Evolutionary conservation across 1,140 invertebrate genomes (phyloP).

Genomic region (Onthophagus taurus): DNA sequence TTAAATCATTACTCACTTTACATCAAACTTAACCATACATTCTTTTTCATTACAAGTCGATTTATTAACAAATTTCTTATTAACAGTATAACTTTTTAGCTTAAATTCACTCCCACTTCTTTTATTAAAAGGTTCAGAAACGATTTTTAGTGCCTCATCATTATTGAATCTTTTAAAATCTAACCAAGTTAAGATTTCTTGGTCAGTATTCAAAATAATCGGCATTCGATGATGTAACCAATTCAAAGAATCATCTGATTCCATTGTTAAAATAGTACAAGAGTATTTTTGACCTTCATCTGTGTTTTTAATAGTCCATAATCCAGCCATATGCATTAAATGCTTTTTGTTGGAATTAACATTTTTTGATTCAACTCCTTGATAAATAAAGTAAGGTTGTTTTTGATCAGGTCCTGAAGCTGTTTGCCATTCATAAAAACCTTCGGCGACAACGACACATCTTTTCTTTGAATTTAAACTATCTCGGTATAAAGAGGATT

Average conservation of each 20-base stretch:
- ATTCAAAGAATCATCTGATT: constrained; percentile 55
- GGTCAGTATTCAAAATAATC: constrained; percentile 57
- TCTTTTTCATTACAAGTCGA: constrained; percentile 5
- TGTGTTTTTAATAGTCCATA: constrained; percentile 3
- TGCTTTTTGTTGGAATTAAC: neutral
- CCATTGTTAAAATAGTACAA: constrained; percentile 70
- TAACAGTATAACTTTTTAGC: constrained; percentile 12
- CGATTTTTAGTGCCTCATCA: neutral
- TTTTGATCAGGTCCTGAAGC: constrained; percentile 48
- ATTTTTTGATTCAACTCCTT: constrained; percentile 35
- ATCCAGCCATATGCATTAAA: constrained; percentile 9
- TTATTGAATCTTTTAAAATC: neutral
- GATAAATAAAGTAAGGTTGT: constrained; percentile 67
- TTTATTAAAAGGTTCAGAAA: neutral
- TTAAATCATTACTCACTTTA: constrained; percentile 11
- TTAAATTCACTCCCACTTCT: neutral
- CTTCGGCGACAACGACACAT: constrained; percentile 71
- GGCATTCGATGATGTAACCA: constrained; percentile 76
- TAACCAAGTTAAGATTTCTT: constrained; percentile 49
- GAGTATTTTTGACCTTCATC: constrained; percentile 45
- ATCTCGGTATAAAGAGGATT: constrained; percentile 57
- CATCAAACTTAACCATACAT: constrained; percentile 9
- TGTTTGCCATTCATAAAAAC: constrained; percentile 83
- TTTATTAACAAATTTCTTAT: constrained; percentile 14
- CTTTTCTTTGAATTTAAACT: constrained; percentile 57